Base-by-base conservation (phyloP, 2,888 invertebrate species). In the Colostygia pectinataria region DNA sequence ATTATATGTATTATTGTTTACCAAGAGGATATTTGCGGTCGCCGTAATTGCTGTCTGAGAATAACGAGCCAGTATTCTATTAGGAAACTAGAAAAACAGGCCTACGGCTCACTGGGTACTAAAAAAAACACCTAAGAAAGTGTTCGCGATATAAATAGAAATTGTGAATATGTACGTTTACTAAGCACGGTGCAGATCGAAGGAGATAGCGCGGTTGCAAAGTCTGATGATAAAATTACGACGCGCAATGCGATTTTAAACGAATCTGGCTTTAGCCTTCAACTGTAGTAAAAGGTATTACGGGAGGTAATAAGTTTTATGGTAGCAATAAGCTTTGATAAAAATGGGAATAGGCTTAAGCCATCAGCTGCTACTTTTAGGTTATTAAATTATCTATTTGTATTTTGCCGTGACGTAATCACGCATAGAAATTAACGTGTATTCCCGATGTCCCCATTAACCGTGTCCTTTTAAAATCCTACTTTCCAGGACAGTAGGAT, bases 11-110 rank as follows among this genome's bases (percentile, higher is more conserved):
- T 29, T 15, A 20, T 10, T 6, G 12, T 18, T 10, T 20, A 18
- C 1, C 13, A 24, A 20, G 23, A 55, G 28, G 48, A 56, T 50
- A 45, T 53, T 41, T 28, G 45, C 20, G 37, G 27, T 32, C 31
- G 23, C 10, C 2, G 37, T 28, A 42, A 33, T 46, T 49, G 33
- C 59, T 45, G 18, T 36, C 47, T 53, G 41, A 54, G 52, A 57
- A 55, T 63, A 58, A 55, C 55, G 45, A 52, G 36, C 14, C 42
- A 53, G 52, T 61, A 54, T 66, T 58, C 57, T 62, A 48, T 61
- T 61, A 67, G 65, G 65, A 70, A 76, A 77, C 74, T 69, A 68
- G 75, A 67, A 65, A 69, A 72, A 71, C 75, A 61, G 56, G 70
- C 28, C 51, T 42, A 40, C 47, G 50, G 42, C 55, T 66, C 38